Evolutionary conservation across 2,113 vertebrate genomes (phyloP).

Genomic region (Noctilio leporinus): DNA sequence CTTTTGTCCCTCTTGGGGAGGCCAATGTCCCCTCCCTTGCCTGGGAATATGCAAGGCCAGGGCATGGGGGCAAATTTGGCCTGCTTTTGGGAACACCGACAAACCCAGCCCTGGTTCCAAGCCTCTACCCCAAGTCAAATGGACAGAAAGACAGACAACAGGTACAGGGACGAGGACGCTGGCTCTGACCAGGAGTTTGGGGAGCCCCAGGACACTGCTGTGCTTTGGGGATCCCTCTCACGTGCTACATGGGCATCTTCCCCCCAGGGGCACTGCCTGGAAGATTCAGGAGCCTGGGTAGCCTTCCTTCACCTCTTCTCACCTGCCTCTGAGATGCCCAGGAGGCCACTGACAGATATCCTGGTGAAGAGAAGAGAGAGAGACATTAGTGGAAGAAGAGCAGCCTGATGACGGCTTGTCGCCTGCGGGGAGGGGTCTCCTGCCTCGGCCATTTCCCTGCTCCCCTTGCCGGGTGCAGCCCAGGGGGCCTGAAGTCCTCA

Average conservation of each 20-base stretch:
- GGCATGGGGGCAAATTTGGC: constrained; percentile 54
- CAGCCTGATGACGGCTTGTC: neutral
- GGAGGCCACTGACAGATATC: neutral
- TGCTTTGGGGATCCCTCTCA: constrained; percentile 23
- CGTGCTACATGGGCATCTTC: neutral
- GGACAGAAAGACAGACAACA: constrained; percentile 40
- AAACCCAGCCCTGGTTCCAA: constrained; percentile 61
- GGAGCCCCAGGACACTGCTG: constrained; percentile 39
- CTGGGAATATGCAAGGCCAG: constrained; percentile 39
- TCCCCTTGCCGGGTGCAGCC: neutral
- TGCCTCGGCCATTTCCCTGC: neutral
- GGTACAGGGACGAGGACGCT: constrained; percentile 22
- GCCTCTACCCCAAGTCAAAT: constrained; percentile 14
- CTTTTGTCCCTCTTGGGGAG: neutral
- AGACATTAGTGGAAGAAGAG: neutral
- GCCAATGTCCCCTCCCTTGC: constrained; percentile 35
- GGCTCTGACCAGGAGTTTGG: constrained; percentile 27
- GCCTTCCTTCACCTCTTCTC: neutral
- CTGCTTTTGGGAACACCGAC: constrained; percentile 53
- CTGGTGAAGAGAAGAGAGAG: constrained; percentile 26
- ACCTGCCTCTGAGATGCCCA: neutral
- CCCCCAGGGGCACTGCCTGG: constrained; percentile 29
- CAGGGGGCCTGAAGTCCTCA: constrained; percentile 35
- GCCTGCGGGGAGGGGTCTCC: neutral
- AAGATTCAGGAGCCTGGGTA: constrained; percentile 22